Evolutionary conservation across 2,797 vertebrate genomes (phyloP).

Genomic region (Brotula barbata): DNA sequence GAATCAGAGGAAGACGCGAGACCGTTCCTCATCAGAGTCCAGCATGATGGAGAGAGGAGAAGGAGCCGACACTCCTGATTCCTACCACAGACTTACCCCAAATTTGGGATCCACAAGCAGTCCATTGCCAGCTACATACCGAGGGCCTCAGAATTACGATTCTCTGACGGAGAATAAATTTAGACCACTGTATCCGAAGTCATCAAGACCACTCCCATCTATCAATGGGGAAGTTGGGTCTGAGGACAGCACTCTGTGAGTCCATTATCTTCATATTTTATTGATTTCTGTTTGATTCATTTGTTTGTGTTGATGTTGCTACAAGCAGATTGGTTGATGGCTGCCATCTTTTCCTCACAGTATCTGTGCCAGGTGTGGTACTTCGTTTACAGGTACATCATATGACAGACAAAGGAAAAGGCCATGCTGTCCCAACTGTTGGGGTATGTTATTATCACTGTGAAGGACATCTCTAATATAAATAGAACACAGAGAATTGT

Average conservation of each 20-base stretch:
- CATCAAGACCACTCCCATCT: slow-evolving; percentile 48
- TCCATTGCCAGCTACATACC: background rate
- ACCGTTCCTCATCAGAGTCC: slow-evolving; percentile 72
- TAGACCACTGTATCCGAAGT: slow-evolving; percentile 48
- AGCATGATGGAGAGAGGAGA: slow-evolving; percentile 69
- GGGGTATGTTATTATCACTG: slow-evolving; percentile 64
- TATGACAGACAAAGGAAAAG: slow-evolving; percentile 75
- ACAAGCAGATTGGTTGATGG: background rate
- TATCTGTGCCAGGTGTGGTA: slow-evolving; percentile 74
- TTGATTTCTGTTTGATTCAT: background rate
- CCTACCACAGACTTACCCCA: slow-evolving; percentile 57
- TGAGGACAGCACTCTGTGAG: slow-evolving; percentile 69
- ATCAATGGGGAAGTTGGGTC: slow-evolving; percentile 67
- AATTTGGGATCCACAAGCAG: slow-evolving; percentile 17
- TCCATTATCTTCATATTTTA: slow-evolving; percentile 8
- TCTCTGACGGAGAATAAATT: slow-evolving; percentile 38
- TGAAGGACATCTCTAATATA: background rate
- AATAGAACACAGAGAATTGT: background rate
- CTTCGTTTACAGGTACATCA: slow-evolving; percentile 70
- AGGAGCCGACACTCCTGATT: slow-evolving; percentile 68
- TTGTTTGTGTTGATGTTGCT: background rate
- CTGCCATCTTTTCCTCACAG: slow-evolving; percentile 56
- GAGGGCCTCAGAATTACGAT: slow-evolving; percentile 11
- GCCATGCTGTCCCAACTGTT: slow-evolving; percentile 75
- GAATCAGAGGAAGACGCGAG: slow-evolving; percentile 60